phyloP scores from a whole-genome alignment of 2,888 invertebrate genomes.

The Metellina segmentata region DNA sequence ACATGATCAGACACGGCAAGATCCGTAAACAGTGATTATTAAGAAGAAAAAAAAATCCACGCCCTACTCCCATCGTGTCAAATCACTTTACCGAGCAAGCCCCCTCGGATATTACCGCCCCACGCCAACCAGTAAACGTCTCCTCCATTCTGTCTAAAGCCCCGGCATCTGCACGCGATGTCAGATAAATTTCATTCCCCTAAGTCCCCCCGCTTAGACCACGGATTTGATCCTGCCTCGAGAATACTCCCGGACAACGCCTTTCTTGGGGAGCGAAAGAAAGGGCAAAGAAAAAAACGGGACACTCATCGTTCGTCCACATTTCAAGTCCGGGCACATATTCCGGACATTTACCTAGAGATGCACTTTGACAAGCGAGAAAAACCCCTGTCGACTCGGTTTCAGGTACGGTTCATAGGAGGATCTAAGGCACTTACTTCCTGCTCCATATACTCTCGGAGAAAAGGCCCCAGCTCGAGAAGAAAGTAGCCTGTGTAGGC shows the following conservation, averaged over 20 bases:
- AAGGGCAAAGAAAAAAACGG: background rate
- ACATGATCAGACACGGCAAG: background rate
- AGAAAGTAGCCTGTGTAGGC: background rate
- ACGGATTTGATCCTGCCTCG: background rate
- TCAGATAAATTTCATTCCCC: conserved; percentile 19
- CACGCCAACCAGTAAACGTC: conserved; percentile 5
- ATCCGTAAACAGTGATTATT: background rate
- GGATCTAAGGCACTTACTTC: conserved; percentile 28
- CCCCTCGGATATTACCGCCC: background rate
- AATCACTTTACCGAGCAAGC: background rate
- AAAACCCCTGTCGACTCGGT: conserved; percentile 46
- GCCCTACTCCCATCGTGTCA: background rate
- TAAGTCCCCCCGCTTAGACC: background rate
- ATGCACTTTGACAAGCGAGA: conserved; percentile 50
- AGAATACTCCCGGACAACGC: background rate
- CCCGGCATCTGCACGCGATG: conserved; percentile 8
- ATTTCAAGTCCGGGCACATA: conserved; percentile 33
- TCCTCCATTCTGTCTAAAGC: background rate
- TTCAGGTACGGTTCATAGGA: conserved; percentile 39
- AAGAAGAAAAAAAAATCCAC: background rate
- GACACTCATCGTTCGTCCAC: background rate
- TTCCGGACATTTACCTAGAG: conserved; percentile 34
- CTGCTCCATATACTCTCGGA: conserved; percentile 22
- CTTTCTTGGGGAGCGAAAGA: background rate
- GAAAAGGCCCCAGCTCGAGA: background rate